Evolutionary conservation across 1,140 invertebrate genomes (phyloP), one percentile per base, ranked within the genome.

Genomic region (Drosophila seguyi): DNA sequence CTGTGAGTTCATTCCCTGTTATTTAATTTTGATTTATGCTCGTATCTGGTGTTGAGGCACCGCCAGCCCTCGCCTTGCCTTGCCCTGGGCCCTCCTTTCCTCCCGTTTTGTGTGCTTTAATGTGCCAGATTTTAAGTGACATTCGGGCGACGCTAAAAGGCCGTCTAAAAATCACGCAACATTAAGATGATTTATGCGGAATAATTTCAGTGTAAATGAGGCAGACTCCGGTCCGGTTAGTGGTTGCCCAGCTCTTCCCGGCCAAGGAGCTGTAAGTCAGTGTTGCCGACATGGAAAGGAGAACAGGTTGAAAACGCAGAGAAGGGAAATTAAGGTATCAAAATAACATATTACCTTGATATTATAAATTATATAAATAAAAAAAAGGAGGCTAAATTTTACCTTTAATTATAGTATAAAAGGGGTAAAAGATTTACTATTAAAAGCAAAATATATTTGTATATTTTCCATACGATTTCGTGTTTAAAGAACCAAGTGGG

Each of bases 161-260:
- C 77, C 84, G 76, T 90, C 84, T 84, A 84, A 87, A 87, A 88
- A 87, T 87, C 84, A 87, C 84, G 84, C 85, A 87, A 87, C 85
- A 84, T 88, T 78, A 88, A 87, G 79, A 87, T 87, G 84, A 87
- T 87, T 87, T 87, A 87, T 87, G 84, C 85, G 75, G 77, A 87
- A 87, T 87, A 87, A 87, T 87, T 87, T 87, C 60, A 88, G 84
- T 90, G 84, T 80, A 87, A 87, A 87, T 87, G 84, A 87, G 87
- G 80, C 81, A 80, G 87, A 79, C 78, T 81, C 79, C 60, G 71
- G 73, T 58, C 59, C 59, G 38, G 73, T 74, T 75, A 75, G 82
- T 65, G 79, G 82, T 86, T 79, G 34, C 34, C 52, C 52, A 53
- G 62, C 61, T 71, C 68, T 66, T 55, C 63, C 42, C 16, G n/a